Evolutionary conservation across 2,113 vertebrate species (phyloP), one percentile per base, ranked within the genome.

Genomic region (Actinemys pallida): DNA sequence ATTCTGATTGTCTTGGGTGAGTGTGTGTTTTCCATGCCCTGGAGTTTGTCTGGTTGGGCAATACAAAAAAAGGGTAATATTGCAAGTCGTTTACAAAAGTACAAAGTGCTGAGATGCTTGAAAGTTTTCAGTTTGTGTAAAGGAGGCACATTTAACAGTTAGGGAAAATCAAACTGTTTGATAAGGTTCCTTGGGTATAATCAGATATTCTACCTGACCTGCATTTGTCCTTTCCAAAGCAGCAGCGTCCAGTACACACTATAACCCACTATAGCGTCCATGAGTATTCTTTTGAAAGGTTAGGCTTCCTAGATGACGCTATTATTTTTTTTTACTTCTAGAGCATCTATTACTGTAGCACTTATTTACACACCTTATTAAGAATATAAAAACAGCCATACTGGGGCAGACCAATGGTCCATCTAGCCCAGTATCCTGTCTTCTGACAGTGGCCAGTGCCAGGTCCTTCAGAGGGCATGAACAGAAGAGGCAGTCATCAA

Each of bases 1-100:
- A 94, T 91, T 81, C 39, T 39, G 80, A 65, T 94, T 69, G 27
- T 52, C 35, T 4, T 92, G 0, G 50, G 13, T 56, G 10, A 91
- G 19, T 86, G 92, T 56, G 94, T 86, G 88, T 69, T 92, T 95
- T 93, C 83, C 87, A 92, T 81, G 62, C 25, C 25, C 83, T 8
- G 24, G 19, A 62, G 17, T 82, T 0, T 93, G 29, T 93, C 92
- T 94, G 86, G 75, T 90, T 90, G 53, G 8, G 45, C 85, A 78
- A 57, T 76, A 93, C 89, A 83, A 8, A 56, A 83, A 93, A 87
- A 31, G 69, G 45, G 5, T n/a, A 91, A 42, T 45, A 9, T 17
- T 94, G 50, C 24, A 87, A 6, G 49, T 17, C 75, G 17, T 72
- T 13, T 49, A 29, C 27, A 94, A 75, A 92, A 86, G 25, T 45